phyloP scores from a whole-genome alignment of 2,113 vertebrate genomes.

The Chrysochloris asiatica region DNA sequence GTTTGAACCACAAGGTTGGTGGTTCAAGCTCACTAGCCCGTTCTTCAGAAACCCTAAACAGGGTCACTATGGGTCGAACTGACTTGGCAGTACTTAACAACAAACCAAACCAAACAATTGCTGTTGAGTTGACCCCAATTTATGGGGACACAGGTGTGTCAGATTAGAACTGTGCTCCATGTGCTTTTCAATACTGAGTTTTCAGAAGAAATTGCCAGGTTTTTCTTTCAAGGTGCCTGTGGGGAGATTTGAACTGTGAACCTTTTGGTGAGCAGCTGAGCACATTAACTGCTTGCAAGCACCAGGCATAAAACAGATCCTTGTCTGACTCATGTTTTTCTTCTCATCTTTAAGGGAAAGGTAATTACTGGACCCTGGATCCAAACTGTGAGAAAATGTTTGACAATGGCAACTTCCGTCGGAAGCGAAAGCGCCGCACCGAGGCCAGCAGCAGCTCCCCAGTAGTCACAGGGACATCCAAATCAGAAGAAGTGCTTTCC shows the following conservation, averaged over 20 bases:
- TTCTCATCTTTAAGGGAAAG: constrained; percentile 89
- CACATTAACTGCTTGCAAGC: background rate
- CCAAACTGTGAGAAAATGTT: constrained; percentile 99
- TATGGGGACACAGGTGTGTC: background rate
- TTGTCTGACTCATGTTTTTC: constrained; percentile 12
- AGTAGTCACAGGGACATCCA: constrained; percentile 68
- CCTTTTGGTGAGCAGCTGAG: background rate
- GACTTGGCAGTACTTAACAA: no score
- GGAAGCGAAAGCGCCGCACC: constrained; percentile 94
- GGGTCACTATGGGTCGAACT: no score
- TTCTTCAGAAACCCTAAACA: no score
- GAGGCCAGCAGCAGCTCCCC: constrained; percentile 84
- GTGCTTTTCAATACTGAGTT: background rate
- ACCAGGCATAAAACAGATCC: background rate
- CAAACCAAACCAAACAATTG: background rate
- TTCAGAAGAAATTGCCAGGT: background rate
- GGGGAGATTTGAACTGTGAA: background rate
- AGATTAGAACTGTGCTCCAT: background rate
- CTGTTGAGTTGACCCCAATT: background rate
- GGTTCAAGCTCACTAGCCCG: no score
- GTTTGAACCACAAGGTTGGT: no score
- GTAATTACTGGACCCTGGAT: constrained; percentile 99
- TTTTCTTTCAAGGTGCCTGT: background rate
- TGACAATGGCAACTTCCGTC: constrained; percentile 97
- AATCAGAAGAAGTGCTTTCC: constrained; percentile 86